Evolutionary conservation across 2,113 vertebrate species (phyloP).

Genomic region (Eulemur rufifrons): DNA sequence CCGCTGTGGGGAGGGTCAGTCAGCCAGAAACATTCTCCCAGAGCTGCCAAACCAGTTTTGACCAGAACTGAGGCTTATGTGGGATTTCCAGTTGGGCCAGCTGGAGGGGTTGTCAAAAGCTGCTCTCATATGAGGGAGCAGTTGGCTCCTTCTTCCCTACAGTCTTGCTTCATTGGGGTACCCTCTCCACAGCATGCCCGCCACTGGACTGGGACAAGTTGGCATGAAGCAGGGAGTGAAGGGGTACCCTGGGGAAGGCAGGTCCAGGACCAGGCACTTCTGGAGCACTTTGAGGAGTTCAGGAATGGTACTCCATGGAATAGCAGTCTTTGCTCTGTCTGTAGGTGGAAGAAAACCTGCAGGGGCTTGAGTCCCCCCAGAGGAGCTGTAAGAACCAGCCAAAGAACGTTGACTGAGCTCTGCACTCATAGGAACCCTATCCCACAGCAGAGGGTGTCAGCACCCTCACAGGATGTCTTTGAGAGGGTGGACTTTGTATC

Average conservation of each 20-base stretch:
- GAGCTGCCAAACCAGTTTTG: constrained; percentile 66
- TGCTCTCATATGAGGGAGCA: neutral
- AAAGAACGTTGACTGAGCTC: neutral
- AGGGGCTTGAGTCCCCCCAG: neutral
- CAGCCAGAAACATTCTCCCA: constrained; percentile 40
- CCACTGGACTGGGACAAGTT: neutral
- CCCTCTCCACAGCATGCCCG: neutral
- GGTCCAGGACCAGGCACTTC: neutral
- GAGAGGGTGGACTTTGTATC: neutral
- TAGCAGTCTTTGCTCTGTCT: neutral
- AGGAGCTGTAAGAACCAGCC: neutral
- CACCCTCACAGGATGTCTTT: neutral
- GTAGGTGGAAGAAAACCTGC: neutral
- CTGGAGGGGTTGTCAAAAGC: neutral
- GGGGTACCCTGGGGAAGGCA: neutral
- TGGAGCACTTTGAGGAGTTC: neutral
- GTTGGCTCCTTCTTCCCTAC: neutral
- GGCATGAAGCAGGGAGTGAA: neutral
- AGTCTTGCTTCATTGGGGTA: neutral
- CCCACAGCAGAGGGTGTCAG: neutral
- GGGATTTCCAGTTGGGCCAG: constrained; percentile 64
- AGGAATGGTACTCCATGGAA: neutral
- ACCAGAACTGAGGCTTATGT: constrained; percentile 42
- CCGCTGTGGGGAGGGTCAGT: constrained; percentile 27
- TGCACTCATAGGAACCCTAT: neutral